Evolutionary conservation across 1,140 invertebrate species (phyloP).

Genomic region (Leucophenga varia): DNA sequence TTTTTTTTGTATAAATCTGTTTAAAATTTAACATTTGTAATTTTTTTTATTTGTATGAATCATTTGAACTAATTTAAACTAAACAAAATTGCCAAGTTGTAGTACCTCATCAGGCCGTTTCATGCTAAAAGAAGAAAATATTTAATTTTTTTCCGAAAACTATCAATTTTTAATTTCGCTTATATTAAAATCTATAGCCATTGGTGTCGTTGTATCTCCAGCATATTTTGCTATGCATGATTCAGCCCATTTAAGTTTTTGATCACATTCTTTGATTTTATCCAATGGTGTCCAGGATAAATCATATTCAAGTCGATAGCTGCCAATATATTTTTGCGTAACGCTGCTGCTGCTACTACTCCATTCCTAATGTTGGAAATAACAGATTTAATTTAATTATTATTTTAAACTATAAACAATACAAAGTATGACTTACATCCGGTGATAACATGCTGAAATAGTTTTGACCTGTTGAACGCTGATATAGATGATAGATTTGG

Average conservation of each 20-base stretch:
- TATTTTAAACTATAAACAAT: conserved; percentile 1
- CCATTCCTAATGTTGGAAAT: conserved; percentile 65
- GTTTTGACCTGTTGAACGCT: conserved; percentile 63
- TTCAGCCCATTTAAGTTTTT: conserved; percentile 33
- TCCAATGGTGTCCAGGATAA: conserved; percentile 67
- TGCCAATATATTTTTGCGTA: conserved; percentile 67
- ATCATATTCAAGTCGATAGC: conserved; percentile 69
- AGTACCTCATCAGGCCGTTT: too few relatives aligned
- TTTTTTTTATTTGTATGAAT: too few relatives aligned
- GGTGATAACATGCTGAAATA: conserved; percentile 77
- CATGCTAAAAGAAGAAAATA: too few relatives aligned
- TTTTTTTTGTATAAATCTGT: too few relatives aligned
- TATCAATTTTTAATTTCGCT: not conserved
- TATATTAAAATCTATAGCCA: conserved; percentile 44
- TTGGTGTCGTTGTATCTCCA: not conserved
- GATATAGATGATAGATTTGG: conserved; percentile 71
- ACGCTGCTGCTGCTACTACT: conserved; percentile 58
- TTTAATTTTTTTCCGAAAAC: too few relatives aligned
- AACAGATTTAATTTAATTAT: not conserved
- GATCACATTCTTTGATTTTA: conserved; percentile 44
- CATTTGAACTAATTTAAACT: too few relatives aligned
- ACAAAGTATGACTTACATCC: conserved; percentile 57
- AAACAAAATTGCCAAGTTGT: too few relatives aligned
- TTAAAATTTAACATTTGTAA: too few relatives aligned
- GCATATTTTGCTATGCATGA: conserved; percentile 24